Evolutionary conservation across 2,888 invertebrate species (phyloP), one percentile per base, ranked within the genome.

Genomic region (Platycheirus rosarum): DNA sequence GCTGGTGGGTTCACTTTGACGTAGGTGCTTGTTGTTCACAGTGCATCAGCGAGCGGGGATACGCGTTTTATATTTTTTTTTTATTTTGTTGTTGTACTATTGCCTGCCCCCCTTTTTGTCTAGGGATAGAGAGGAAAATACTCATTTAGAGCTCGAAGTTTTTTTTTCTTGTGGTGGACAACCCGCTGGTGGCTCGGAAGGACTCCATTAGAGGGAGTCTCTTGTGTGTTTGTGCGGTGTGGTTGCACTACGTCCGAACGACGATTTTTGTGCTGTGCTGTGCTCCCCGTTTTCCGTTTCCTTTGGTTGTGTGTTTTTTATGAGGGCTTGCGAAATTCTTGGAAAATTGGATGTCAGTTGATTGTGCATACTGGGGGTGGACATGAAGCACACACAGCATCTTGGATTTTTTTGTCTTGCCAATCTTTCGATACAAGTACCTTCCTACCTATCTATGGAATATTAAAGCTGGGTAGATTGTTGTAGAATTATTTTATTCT

Each of bases 271-370:
- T 80, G 76, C 75, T 75, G 40, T 60, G 70, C 70, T 69, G 53
- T 80, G 76, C 75, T 75, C 46, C 65, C 76, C 70, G 70, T 76
- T 66, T 80, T 80, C 65, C 70, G 70, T 40, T 75, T 80, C 70
- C 74, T 65, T 70, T 60, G 53, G 46, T 46, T 18, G 14, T 63
- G 55, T 40, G n/a, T 55, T 55, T 37, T 40, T 75, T 65, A 69
- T 69, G 57, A 49, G 40, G 69, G 62, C 57, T 80, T 70, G 63
- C 23, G 53, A 69, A 74, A 65, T 80, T 80, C 80, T 70, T 75
- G 75, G 80, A 80, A 80, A 80, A 76, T 80, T 80, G 60, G 51
- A 70, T 75, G 48, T 40, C 20, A 80, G 70, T 71, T 75, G 60
- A 40, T 70, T 75, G 49, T 14, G 20, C 53, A 69, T 46, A 46